Conservation (phyloP, 2,888 invertebrate species). For the Seira sanloemensis region DNA sequence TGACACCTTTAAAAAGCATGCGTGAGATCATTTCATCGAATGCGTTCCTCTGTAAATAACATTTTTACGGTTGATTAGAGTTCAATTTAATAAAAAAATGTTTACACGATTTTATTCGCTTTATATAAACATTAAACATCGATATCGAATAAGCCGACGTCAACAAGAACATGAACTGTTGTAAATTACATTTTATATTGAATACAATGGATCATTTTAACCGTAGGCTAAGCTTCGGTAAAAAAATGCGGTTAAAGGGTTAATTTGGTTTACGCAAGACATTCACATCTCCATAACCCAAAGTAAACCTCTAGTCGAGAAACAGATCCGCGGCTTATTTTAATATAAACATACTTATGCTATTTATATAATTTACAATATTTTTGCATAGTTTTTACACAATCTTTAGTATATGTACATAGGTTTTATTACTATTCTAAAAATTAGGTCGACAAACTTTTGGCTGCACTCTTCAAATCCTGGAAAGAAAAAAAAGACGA, state of each 20-base stretch:
- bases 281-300: too few species aligned
- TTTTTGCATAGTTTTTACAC: not conserved
- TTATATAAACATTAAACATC: not conserved
- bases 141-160: not conserved
- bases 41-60: not conserved
- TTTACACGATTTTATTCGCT: too few species aligned
- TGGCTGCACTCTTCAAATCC: slow-evolving; percentile 39
- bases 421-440: not conserved
- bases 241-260: too few species aligned
- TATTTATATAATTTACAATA: not conserved
- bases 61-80: not conserved
- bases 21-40: not conserved
- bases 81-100: too few species aligned
- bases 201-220: too few species aligned
- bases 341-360: too few species aligned
- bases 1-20: slow-evolving; percentile 17
- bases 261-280: too few species aligned
- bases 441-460: slow-evolving; percentile 21
- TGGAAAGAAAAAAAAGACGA: not conserved
- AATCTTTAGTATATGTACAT: not conserved
- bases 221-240: too few species aligned
- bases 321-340: too few species aligned
- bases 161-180: not conserved
- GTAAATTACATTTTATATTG: not conserved
- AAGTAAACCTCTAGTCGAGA: too few species aligned